Base-by-base conservation (phyloP, 2,888 invertebrate species). In the Epinotia bilunana region DNA sequence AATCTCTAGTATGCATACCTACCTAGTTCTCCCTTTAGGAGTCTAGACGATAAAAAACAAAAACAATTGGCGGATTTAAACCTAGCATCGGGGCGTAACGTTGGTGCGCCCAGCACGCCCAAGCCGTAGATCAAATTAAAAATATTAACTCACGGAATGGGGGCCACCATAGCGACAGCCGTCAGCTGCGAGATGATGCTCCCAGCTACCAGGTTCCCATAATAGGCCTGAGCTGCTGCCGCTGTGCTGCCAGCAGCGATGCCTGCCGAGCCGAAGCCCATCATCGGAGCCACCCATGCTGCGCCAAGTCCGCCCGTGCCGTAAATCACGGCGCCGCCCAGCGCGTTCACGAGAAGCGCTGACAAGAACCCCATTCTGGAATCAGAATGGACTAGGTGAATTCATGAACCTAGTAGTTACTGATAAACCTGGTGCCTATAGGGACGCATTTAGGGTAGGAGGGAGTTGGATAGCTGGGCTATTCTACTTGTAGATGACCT, bases 161-260 rank as follows among this genome's bases (percentile, higher is more conserved):
- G 92, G 1, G 92, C 87, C 0, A 84, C 81, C 92, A 92, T 92
- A 1, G 91, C 92, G 0, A 83, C 84, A 0, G 92, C 84, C 2
- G 91, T 91, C 62, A 92, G 58, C 78, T 90, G 76, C 0, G 91
- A 88, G 3, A 92, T 83, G 16, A 92, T 83, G 77, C 90, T 89
- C 0, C 92, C 92, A 0, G 90, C 91, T 0, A 73, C 90, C 13
- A 92, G 46, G 74, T 91, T 92, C 16, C 92, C 91, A 53, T 86
- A 88, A 71, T 86, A 92, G 0, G 92, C 82, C 72, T 91, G 91
- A 0, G 92, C 92, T 0, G 87, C 87, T 0, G 92, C 92, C 0
- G 91, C 92, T 0, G 86, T 78, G 63, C 82, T 86, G 0, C 90
- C 88, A 0, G 89, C 91, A 0, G 81, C 86, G 3, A 92, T 89